Conservation (phyloP, 2,888 invertebrate genomes). For the Deilephila elpenor region DNA sequence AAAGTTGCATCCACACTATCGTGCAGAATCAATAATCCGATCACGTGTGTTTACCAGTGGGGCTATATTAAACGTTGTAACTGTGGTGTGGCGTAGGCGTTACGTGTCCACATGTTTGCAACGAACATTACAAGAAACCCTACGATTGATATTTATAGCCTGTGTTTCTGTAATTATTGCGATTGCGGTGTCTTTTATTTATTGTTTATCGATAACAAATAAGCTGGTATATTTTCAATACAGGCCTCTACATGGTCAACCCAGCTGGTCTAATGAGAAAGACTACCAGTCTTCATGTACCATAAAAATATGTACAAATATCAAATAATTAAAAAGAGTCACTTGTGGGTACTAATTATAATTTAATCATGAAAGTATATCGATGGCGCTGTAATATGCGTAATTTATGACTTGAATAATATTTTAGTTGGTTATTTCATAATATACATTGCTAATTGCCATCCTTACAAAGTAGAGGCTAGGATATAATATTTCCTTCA, state of each 20-base stretch:
- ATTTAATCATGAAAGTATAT: too few species aligned
- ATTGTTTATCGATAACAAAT: background rate
- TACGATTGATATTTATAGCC: constrained; percentile 7
- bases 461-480: background rate
- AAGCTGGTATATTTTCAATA: too few species aligned
- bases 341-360: too few species aligned
- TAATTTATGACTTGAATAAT: too few species aligned
- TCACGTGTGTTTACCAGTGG: constrained; percentile 24
- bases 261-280: too few species aligned
- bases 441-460: too few species aligned
- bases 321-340: too few species aligned
- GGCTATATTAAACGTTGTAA: constrained; percentile 25
- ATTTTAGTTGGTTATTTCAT: too few species aligned
- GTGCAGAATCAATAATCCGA: constrained; percentile 25
- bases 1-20: constrained; percentile 22
- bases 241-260: too few species aligned
- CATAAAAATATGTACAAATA: too few species aligned
- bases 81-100: constrained; percentile 1
- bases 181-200: constrained; percentile 1
- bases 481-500: background rate
- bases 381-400: too few species aligned
- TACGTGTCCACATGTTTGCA: background rate
- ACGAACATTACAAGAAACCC: constrained; percentile 4
- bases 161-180: background rate
- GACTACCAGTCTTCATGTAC: too few species aligned